Base-by-base conservation (phyloP, 2,888 invertebrate species). In the Acanthacorydalis orientalis region DNA sequence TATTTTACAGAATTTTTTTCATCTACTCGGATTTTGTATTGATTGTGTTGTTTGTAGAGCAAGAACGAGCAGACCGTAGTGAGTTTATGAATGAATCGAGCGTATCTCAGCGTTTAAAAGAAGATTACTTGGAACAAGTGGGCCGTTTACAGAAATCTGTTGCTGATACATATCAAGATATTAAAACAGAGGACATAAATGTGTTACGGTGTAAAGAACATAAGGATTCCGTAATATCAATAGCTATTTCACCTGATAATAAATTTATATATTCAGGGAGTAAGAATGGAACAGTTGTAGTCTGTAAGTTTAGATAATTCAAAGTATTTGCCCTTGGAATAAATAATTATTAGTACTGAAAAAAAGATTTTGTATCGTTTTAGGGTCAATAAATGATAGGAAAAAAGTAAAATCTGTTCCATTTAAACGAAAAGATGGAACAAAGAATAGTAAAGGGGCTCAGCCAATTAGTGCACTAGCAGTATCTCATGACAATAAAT, bases 281-380 rank as follows among this genome's bases (percentile, higher is more conserved):
- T 48, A 95, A 95, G 70, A 89, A 92, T 63, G 83, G 88, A 43
- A 73, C 76, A 43, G 73, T 96, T 47, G 78, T 92, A 12, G 93
- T 93, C 71, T 96, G 91, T 75, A 67, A 63, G 66, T 59, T 50
- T n/a, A 44, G 7, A 12, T 43, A n/a, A 31, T 12, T 37, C 10
- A 14, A 8, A 9, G 7, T 12, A 12, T 37, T 37, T 37, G 10
- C 14, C n/a, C n/a, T n/a, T n/a, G n/a, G n/a, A n/a, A n/a, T n/a
- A n/a, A n/a, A n/a, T n/a, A n/a, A n/a, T n/a, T n/a, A n/a, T n/a
- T n/a, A n/a, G n/a, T n/a, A n/a, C n/a, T n/a, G n/a, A n/a, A n/a
- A 35, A 11, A 44, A 39, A 12, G 1, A 12, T 47, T 55, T 55
- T n/a, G n/a, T n/a, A n/a, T n/a, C n/a, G n/a, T n/a, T n/a, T 44